Conservation (phyloP, 1,140 invertebrate species). For the Coptotermes formosanus region DNA sequence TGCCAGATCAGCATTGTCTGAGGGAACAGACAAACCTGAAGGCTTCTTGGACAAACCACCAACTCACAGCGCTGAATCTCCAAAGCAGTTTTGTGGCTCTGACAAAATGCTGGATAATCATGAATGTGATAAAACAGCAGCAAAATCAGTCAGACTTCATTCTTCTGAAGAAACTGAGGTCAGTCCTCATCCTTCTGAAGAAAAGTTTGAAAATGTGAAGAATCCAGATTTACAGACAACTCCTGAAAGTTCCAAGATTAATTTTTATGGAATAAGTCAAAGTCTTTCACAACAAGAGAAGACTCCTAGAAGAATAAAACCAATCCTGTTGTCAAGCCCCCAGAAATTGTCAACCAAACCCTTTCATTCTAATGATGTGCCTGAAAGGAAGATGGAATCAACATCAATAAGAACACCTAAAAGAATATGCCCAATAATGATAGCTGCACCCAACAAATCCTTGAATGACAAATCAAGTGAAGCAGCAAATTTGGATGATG, state of each 20-base stretch:
- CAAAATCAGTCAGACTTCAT: neutral
- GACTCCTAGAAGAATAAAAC: constrained; percentile 16
- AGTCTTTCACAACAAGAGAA: neutral
- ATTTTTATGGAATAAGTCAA: neutral
- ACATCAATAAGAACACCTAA: neutral
- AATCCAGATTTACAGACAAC: neutral
- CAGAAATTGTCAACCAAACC: neutral
- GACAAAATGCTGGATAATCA: neutral
- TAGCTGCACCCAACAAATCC: neutral
- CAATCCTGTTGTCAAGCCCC: constrained; percentile 7
- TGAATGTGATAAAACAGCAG: neutral
- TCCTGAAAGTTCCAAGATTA: neutral
- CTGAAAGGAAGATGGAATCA: neutral
- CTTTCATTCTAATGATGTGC: neutral
- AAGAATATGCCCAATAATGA: neutral
- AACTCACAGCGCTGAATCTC: neutral
- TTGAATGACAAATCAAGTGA: neutral
- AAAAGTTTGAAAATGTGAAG: neutral
- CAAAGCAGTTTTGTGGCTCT: neutral
- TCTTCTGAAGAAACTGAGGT: neutral
- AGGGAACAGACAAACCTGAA: neutral
- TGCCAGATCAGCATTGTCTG: neutral
- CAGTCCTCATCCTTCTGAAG: neutral
- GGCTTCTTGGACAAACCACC: neutral
- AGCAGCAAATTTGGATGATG: neutral